Evolutionary conservation across 2,797 vertebrate genomes (phyloP).

Genomic region (Bothrops alternatus): DNA sequence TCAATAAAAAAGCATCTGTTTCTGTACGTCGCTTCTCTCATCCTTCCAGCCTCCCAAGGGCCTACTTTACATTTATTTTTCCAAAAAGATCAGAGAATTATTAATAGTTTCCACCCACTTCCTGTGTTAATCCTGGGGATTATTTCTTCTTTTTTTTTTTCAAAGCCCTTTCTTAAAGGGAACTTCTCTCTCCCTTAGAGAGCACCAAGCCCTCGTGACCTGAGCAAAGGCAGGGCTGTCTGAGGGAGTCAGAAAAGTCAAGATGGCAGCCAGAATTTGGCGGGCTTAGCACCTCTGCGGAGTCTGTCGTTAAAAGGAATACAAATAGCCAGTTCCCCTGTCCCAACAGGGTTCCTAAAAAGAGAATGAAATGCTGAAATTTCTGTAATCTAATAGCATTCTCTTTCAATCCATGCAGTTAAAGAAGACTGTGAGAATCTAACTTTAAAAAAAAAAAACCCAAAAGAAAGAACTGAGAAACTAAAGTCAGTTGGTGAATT

Average conservation of each 20-base stretch:
- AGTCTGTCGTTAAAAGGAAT: not conserved
- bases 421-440: not conserved
- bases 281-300: not conserved
- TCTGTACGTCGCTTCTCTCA: no score
- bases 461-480: no score
- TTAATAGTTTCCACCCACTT: not conserved
- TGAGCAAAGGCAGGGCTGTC: not conserved
- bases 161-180: not conserved
- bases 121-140: conserved; percentile 1
- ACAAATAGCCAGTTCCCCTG: not conserved
- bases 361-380: not conserved
- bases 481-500: no score
- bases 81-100: not conserved
- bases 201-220: not conserved
- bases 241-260: not conserved
- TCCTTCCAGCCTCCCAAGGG: not conserved
- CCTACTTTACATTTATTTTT: not conserved
- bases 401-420: not conserved
- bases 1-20: not conserved
- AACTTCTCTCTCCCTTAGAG: not conserved
- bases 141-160: not conserved
- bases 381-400: not conserved
- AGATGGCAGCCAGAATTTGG: not conserved
- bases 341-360: not conserved
- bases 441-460: not conserved